These are phyloP conservation scores for Todiramphus chloris DNA, from an alignment of 2,113 vertebrate species.

Conservation along the genomic window DNA sequence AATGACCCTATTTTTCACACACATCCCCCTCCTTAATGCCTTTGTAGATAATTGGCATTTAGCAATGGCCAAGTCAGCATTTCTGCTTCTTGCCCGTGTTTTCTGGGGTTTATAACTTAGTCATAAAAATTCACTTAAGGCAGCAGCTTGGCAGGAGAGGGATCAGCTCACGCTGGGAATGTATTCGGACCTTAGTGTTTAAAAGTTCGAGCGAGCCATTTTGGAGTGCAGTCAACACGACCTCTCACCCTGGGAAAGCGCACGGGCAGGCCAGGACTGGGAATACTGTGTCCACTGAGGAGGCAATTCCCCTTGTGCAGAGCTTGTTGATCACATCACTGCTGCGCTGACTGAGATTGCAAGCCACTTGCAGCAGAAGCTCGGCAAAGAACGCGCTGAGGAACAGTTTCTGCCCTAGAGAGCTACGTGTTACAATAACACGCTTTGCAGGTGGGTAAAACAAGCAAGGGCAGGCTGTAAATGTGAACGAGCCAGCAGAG, in stretches of 20 bases:
- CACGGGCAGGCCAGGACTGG: background rate
- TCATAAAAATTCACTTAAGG: constrained; percentile 64
- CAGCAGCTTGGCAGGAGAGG: constrained; percentile 7
- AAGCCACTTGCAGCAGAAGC: background rate
- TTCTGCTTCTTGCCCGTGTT: constrained; percentile 25
- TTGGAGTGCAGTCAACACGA: constrained; percentile 4
- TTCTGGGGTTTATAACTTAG: constrained; percentile 54
- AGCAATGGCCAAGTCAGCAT: constrained; percentile 55
- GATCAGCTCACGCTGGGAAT: constrained; percentile 8
- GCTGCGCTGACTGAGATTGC: background rate
- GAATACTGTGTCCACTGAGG: background rate
- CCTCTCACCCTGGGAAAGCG: background rate
- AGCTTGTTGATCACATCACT: background rate
- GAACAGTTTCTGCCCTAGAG: background rate
- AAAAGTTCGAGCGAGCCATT: background rate
- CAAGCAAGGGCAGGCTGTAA: background rate
- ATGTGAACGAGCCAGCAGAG: background rate
- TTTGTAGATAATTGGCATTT: constrained; percentile 66
- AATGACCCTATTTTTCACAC: constrained; percentile 49
- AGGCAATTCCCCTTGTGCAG: background rate
- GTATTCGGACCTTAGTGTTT: background rate
- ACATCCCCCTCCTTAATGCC: background rate
- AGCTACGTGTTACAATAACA: background rate
- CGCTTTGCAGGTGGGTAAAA: background rate
- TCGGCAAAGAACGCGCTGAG: background rate